Conservation (phyloP, 1,140 invertebrate species). For the Musca domestica region DNA sequence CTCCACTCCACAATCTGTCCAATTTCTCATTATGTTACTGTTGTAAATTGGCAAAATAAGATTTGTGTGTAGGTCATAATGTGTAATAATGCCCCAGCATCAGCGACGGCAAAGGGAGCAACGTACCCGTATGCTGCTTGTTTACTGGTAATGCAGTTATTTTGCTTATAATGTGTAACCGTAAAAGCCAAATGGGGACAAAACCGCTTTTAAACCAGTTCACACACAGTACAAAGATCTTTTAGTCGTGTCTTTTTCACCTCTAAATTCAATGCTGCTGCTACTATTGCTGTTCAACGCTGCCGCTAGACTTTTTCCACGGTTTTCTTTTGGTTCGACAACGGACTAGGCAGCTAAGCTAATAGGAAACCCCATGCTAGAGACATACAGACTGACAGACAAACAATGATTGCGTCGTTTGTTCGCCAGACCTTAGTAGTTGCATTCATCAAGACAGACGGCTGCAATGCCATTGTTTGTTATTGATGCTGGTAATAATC, state of each 20-base stretch:
- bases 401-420: too few species aligned
- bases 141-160: conserved; percentile 8
- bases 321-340: not conserved
- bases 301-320: not conserved
- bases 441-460: not conserved
- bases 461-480: not conserved
- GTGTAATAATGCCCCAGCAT: too few species aligned
- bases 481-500: not conserved
- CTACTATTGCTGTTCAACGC: not conserved
- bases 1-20: too few species aligned
- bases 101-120: too few species aligned
- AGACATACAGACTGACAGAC: too few species aligned
- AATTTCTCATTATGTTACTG: too few species aligned
- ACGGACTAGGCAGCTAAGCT: not conserved
- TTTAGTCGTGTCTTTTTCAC: not conserved
- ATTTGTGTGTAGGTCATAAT: too few species aligned
- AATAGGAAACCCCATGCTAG: too few species aligned
- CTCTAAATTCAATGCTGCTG: not conserved
- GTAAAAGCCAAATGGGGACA: conserved; percentile 11
- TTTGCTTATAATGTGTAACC: not conserved
- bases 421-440: not conserved
- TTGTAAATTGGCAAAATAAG: too few species aligned
- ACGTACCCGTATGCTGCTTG: too few species aligned
- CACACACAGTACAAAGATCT: conserved; percentile 17
- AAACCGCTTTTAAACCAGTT: conserved; percentile 19